Evolutionary conservation across 2,797 vertebrate species (phyloP).

Genomic region (Tarsius wallacei): DNA sequence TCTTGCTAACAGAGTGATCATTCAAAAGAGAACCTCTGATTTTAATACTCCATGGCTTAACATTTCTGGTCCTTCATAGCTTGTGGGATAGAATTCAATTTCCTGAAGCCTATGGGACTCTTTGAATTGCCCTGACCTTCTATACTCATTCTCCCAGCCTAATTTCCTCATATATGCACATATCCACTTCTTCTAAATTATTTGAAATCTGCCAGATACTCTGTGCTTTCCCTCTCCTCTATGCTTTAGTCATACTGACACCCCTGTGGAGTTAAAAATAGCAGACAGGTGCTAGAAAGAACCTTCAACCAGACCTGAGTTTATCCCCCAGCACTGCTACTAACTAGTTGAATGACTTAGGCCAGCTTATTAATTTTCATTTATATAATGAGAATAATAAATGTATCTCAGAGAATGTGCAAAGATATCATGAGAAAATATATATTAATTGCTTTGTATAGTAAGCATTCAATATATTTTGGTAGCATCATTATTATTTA

Average conservation of each 20-base stretch:
- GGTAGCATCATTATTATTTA: neutral
- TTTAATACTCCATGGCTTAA: neutral
- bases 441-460: neutral
- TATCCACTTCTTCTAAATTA: neutral
- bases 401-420: neutral
- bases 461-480: neutral
- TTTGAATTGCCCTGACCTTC: neutral
- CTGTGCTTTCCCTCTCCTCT: neutral
- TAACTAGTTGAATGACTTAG: neutral
- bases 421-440: neutral
- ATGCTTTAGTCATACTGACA: neutral
- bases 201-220: neutral
- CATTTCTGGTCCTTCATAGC: neutral
- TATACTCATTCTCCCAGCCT: fast-evolving
- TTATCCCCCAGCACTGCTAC: neutral
- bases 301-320: fast-evolving
- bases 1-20: neutral
- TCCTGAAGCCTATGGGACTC: neutral
- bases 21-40: neutral
- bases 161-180: neutral
- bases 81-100: neutral
- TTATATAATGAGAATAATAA: neutral
- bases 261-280: neutral
- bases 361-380: neutral
- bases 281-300: neutral